Conservation (phyloP, 2,797 vertebrate species). For the Moxostoma hubbsi region DNA sequence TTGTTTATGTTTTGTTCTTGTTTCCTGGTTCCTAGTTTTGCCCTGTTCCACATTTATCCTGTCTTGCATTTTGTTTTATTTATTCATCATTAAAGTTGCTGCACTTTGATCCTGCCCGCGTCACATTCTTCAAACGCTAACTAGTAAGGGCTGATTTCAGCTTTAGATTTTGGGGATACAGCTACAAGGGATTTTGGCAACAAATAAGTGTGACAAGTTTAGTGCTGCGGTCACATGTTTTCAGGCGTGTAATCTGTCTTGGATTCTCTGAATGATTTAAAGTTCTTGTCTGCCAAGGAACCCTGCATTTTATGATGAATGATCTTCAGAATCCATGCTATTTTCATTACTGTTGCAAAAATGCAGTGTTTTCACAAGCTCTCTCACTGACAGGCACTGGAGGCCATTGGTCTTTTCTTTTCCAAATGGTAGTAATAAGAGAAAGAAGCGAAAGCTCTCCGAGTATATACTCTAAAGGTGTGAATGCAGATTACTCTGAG, state of each 20-base stretch:
- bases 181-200: background rate
- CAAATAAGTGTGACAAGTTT: background rate
- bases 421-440: conserved; percentile 27
- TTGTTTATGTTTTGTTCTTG: too few species aligned
- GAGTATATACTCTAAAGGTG: conserved; percentile 24
- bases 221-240: too few species aligned
- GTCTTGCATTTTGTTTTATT: too few species aligned
- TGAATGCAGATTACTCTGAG: conserved; percentile 12
- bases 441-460: background rate
- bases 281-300: conserved; percentile 1
- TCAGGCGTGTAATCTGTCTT: background rate
- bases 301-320: background rate
- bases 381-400: background rate
- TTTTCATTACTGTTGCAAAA: conserved; percentile 20
- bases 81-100: too few species aligned
- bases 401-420: background rate
- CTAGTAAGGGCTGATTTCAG: too few species aligned
- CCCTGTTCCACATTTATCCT: too few species aligned
- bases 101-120: too few species aligned
- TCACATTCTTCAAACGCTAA: too few species aligned
- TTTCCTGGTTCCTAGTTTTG: too few species aligned
- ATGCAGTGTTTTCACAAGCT: conserved; percentile 23
- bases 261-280: background rate
- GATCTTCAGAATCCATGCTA: background rate
- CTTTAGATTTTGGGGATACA: too few species aligned